Evolutionary conservation across 2,797 vertebrate genomes (phyloP).

Genomic region (Halcyon chelicuti): DNA sequence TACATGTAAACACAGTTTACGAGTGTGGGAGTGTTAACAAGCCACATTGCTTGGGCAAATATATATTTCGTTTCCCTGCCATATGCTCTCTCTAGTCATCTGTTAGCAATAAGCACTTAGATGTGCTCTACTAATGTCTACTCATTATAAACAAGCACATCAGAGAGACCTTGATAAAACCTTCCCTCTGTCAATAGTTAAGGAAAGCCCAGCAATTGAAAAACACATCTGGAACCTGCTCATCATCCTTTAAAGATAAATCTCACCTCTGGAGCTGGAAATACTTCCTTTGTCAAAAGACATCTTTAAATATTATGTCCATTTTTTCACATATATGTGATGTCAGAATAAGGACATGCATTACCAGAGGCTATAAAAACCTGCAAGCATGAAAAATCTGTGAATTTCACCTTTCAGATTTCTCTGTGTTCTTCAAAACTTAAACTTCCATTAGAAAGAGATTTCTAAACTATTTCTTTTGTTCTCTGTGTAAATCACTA

Average conservation of each 20-base stretch:
- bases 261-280: slow-evolving; percentile 53
- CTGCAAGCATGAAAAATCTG: slow-evolving; percentile 42
- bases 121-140: slow-evolving; percentile 63
- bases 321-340: slow-evolving; percentile 66
- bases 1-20: slow-evolving; percentile 51
- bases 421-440: slow-evolving; percentile 62
- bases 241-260: slow-evolving; percentile 48
- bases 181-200: slow-evolving; percentile 61
- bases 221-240: slow-evolving; percentile 69
- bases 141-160: slow-evolving; percentile 69
- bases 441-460: slow-evolving; percentile 63
- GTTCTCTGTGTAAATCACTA: neutral
- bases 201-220: neutral
- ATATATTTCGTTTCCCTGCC: slow-evolving; percentile 64
- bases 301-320: slow-evolving; percentile 47
- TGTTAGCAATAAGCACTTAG: slow-evolving; percentile 56
- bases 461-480: slow-evolving; percentile 42
- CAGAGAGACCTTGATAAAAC: slow-evolving; percentile 72
- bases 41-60: slow-evolving; percentile 60
- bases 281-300: slow-evolving; percentile 67
- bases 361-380: slow-evolving; percentile 62
- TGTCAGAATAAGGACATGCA: slow-evolving; percentile 47
- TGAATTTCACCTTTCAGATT: slow-evolving; percentile 67
- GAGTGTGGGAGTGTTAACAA: slow-evolving; percentile 68
- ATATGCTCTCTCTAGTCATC: slow-evolving; percentile 68